Percentiles rank a stretch among this genome's conserved stretches.
phyloP scores from a whole-genome alignment of 2,113 vertebrate species.

The Rhynchomys soricoides region DNA sequence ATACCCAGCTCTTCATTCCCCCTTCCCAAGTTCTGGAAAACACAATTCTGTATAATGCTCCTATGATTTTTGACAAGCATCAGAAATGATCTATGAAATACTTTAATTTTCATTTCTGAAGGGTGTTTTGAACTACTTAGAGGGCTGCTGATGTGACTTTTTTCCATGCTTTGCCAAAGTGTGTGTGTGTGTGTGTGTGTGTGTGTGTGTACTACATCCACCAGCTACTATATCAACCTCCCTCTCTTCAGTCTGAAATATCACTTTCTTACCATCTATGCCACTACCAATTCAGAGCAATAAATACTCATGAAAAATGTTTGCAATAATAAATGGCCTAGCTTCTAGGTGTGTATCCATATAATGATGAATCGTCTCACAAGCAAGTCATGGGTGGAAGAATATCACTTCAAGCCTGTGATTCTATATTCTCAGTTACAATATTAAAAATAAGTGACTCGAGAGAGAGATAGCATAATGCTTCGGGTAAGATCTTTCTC shows the following conservation, averaged over 20 bases:
- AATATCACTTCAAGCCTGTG: neutral
- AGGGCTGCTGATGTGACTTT: neutral
- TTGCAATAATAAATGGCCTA: rapidly evolving
- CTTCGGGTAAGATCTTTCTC: neutral
- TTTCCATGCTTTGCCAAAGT: rapidly evolving
- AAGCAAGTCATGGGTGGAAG: neutral
- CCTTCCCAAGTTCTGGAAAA: too few species aligned
- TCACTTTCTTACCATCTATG: neutral
- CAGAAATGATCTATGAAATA: neutral
- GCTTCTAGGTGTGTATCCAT: neutral
- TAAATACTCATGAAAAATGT: neutral
- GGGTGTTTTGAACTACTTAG: neutral
- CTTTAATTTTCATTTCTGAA: neutral
- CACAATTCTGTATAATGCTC: neutral
- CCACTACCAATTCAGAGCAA: neutral
- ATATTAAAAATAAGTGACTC: neutral
- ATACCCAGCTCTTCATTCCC: neutral
- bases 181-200: too few species aligned
- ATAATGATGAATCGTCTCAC: neutral
- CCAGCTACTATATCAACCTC: neutral
- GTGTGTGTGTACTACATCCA: too few species aligned
- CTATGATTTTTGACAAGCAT: neutral
- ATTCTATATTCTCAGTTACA: neutral
- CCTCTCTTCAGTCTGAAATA: neutral
- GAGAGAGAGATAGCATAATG: neutral